phyloP scores from a whole-genome alignment of 1,140 invertebrate species.

The Drosophila eugracilis region DNA sequence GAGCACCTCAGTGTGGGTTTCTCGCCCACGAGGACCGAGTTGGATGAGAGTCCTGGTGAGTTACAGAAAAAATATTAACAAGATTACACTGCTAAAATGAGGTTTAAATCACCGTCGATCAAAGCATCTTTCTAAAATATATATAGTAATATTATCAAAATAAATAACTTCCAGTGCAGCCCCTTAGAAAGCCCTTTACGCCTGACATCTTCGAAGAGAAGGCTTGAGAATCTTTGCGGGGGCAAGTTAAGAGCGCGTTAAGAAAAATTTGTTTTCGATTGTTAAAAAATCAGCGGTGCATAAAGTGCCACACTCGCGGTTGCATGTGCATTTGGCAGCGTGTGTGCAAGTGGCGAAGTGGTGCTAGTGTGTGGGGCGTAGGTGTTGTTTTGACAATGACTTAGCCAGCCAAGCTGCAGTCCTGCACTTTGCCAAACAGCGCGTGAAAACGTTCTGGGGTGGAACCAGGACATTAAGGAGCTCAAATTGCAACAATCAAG shows the following conservation, averaged over 20 bases:
- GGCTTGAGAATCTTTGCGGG: slow-evolving; percentile 43
- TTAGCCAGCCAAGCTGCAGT: slow-evolving; percentile 48
- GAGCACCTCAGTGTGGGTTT: slow-evolving; percentile 81
- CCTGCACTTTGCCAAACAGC: slow-evolving; percentile 53
- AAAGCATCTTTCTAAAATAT: no score
- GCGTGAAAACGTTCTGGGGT: slow-evolving; percentile 42
- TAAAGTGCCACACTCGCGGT: slow-evolving; percentile 75
- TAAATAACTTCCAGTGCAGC: slow-evolving; percentile 12
- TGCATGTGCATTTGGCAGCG: slow-evolving; percentile 46
- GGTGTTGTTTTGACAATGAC: slow-evolving; percentile 64
- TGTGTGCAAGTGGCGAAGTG: slow-evolving; percentile 30
- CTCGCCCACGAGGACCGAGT: slow-evolving; percentile 82
- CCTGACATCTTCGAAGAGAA: slow-evolving; percentile 19
- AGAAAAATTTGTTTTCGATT: slow-evolving; percentile 69
- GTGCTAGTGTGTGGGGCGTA: slow-evolving; percentile 18
- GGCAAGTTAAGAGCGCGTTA: slow-evolving; percentile 45
- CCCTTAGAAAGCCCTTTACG: slow-evolving; percentile 15
- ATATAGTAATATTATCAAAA: not conserved
- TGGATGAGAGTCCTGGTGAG: slow-evolving; percentile 85
- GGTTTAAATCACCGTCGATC: no score
- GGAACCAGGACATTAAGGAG: slow-evolving; percentile 14
- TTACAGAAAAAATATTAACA: slow-evolving; percentile 42
- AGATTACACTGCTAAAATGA: slow-evolving; percentile 35
- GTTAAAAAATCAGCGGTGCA: slow-evolving; percentile 68
- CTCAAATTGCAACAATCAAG: slow-evolving; percentile 43